These are phyloP conservation scores for Drosophila tristis DNA, from an alignment of 1,140 invertebrate genomes.

Conservation along the genomic window DNA sequence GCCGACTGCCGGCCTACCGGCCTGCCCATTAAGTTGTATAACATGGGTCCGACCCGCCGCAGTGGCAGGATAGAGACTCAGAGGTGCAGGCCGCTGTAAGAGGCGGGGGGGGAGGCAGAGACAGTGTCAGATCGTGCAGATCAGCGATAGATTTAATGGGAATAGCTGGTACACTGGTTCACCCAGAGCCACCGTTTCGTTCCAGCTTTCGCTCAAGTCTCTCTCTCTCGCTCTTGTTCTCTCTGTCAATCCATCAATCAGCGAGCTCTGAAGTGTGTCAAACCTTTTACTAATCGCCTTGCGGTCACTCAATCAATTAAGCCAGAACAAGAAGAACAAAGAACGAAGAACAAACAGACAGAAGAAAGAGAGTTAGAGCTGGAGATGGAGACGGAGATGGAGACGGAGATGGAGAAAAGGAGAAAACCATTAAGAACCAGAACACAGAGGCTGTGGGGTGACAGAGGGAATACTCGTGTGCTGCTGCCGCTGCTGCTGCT, in stretches of 20 bases:
- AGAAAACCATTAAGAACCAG: no score
- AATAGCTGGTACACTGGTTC: no score
- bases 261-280: slow-evolving; percentile 32
- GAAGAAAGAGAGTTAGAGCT: slow-evolving; percentile 18
- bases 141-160: no score
- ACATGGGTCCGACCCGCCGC: background rate
- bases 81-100: no score
- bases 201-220: slow-evolving; percentile 2
- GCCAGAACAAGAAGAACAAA: slow-evolving; percentile 12
- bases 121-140: no score
- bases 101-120: no score
- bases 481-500: no score
- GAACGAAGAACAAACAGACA: background rate
- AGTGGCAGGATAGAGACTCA: no score
- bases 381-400: slow-evolving; percentile 7
- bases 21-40: slow-evolving; percentile 29
- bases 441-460: slow-evolving; percentile 12
- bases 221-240: no score
- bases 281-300: slow-evolving; percentile 45
- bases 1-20: background rate
- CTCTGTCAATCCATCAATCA: slow-evolving; percentile 36
- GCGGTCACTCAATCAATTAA: slow-evolving; percentile 51
- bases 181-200: no score
- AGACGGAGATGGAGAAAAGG: slow-evolving; percentile 20
- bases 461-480: slow-evolving; percentile 9